Conservation (phyloP, 2,888 invertebrate genomes). For the Anagyrus pseudococci region DNA sequence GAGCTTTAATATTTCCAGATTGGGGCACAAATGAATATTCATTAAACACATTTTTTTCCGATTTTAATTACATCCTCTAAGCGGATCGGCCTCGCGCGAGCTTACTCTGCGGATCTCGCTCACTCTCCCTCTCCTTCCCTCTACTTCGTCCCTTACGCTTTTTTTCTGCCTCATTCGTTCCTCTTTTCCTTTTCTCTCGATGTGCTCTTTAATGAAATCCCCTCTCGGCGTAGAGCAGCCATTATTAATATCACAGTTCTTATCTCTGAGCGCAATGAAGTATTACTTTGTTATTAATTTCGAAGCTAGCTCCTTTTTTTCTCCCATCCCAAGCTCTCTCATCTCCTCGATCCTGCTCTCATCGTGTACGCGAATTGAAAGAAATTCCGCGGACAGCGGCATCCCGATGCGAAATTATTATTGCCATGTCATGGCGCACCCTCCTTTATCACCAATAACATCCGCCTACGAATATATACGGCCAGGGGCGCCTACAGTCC, state of each 20-base stretch:
- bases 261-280: constrained; percentile 56
- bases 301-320: constrained; percentile 39
- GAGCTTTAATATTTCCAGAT: constrained; percentile 43
- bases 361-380: constrained; percentile 26
- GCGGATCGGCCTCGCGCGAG: constrained; percentile 53
- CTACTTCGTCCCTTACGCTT: constrained; percentile 27
- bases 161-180: constrained; percentile 30
- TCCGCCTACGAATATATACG: no score
- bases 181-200: constrained; percentile 42
- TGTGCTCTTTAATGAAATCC: constrained; percentile 57
- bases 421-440: no score
- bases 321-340: constrained; percentile 1
- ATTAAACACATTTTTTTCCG: constrained; percentile 59
- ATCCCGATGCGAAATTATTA: constrained; percentile 25
- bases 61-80: constrained; percentile 61
- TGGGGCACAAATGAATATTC: constrained; percentile 56
- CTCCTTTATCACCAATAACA: no score
- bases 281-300: constrained; percentile 60
- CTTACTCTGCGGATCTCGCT: constrained; percentile 43
- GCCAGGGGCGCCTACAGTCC: no score
- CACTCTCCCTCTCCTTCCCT: constrained; percentile 22
- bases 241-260: constrained; percentile 58
- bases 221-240: constrained; percentile 50
- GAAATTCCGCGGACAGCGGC: constrained; percentile 23
- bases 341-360: no score